phyloP scores from a whole-genome alignment of 1,140 invertebrate species.

The Zaprionus taronus region DNA sequence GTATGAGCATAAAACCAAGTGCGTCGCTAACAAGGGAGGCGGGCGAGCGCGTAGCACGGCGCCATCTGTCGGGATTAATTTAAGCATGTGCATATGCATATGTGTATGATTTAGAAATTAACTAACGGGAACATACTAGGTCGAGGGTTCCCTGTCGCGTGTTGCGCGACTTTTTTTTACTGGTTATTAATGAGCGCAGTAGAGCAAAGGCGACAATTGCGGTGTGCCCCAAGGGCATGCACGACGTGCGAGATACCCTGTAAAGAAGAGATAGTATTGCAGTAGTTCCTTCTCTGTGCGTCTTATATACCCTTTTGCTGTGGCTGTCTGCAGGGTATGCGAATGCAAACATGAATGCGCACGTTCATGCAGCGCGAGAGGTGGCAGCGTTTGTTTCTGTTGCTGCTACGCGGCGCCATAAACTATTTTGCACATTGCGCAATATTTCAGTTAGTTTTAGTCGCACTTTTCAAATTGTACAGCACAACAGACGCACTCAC shows the following conservation, averaged over 20 bases:
- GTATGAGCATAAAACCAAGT: too few relatives aligned
- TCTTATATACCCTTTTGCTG: not conserved
- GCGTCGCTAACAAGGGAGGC: too few relatives aligned
- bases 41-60: too few relatives aligned
- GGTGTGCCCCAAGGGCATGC: not conserved
- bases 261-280: not conserved
- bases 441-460: constrained; percentile 67
- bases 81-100: too few relatives aligned
- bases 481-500: constrained; percentile 50
- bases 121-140: too few relatives aligned
- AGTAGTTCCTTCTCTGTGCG: too few relatives aligned
- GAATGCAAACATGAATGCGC: constrained; percentile 54
- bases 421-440: constrained; percentile 80
- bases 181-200: constrained; percentile 73
- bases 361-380: constrained; percentile 48
- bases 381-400: constrained; percentile 44
- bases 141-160: too few relatives aligned
- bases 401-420: constrained; percentile 61
- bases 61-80: too few relatives aligned
- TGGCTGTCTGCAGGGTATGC: constrained; percentile 10
- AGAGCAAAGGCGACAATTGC: constrained; percentile 12
- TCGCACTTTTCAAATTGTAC: constrained; percentile 75
- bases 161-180: too few relatives aligned
- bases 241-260: not conserved
- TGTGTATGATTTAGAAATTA: too few relatives aligned